Conservation (phyloP, 2,113 vertebrate genomes). For the Oryzias woworae region DNA sequence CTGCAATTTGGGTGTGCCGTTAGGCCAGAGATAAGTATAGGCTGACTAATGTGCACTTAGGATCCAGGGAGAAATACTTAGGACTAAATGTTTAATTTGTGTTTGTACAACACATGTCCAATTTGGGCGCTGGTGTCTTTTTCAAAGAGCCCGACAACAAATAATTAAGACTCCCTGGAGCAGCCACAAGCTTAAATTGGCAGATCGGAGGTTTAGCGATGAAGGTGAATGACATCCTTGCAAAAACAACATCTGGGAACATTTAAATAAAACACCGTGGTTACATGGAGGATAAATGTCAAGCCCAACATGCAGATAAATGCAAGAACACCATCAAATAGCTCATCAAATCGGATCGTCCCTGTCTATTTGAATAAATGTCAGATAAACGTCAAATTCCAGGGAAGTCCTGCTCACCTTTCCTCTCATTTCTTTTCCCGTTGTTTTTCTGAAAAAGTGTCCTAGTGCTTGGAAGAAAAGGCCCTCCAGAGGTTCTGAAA, state of each 20-base stretch:
- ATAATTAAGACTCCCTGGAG: conserved; percentile 57
- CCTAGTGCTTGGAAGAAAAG: no score
- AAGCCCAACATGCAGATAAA: conserved; percentile 2
- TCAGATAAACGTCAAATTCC: neutral
- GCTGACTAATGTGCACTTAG: conserved; percentile 74
- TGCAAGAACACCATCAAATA: conserved; percentile 2
- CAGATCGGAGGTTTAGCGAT: conserved; percentile 4
- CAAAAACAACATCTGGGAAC: conserved; percentile 43
- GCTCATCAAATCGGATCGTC: neutral
- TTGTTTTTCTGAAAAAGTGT: no score
- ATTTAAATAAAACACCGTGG: conserved; percentile 6
- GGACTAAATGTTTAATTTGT: conserved; percentile 74
- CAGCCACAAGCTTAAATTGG: conserved; percentile 48
- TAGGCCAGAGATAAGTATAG: conserved; percentile 76
- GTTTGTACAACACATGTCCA: conserved; percentile 71
- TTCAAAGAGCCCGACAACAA: conserved; percentile 59
- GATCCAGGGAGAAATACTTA: conserved; percentile 69
- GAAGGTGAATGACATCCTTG: conserved; percentile 47
- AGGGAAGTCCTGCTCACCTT: no score
- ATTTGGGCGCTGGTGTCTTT: conserved; percentile 61
- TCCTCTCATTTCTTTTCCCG: no score
- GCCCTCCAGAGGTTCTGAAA: no score
- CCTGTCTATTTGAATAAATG: neutral
- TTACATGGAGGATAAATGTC: conserved; percentile 6
- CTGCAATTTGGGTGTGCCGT: conserved; percentile 76